These are phyloP conservation scores for Sebastiscus tertius DNA, from an alignment of 2,797 vertebrate genomes.

Conservation along the genomic window DNA sequence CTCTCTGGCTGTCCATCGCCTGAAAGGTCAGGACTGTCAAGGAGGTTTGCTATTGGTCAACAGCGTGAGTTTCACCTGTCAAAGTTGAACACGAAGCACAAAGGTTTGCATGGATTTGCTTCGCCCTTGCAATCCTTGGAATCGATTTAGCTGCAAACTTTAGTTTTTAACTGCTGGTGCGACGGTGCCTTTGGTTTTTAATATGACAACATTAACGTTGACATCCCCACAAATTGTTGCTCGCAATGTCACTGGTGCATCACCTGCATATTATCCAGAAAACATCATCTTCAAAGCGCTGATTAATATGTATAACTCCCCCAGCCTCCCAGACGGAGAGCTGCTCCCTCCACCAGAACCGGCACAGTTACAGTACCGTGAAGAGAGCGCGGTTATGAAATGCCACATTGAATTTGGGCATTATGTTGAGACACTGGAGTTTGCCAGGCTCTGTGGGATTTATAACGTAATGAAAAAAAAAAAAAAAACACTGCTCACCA, in stretches of 20 bases:
- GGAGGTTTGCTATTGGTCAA: neutral
- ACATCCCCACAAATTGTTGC: slow-evolving; percentile 27
- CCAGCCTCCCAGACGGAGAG: slow-evolving; percentile 12
- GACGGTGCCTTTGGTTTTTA: slow-evolving; percentile 3
- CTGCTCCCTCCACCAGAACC: slow-evolving; percentile 18
- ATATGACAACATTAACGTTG: slow-evolving; percentile 37
- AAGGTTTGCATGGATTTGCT: neutral
- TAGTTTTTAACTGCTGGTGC: neutral
- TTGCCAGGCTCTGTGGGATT: slow-evolving; percentile 60
- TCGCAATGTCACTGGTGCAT: slow-evolving; percentile 10
- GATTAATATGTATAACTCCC: slow-evolving; percentile 61
- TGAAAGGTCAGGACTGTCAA: neutral
- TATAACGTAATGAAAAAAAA: slow-evolving; percentile 58
- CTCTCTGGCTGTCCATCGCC: neutral
- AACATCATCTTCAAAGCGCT: slow-evolving; percentile 48
- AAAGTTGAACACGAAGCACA: neutral
- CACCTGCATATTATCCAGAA: slow-evolving; percentile 36
- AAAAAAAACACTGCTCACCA: slow-evolving; percentile 24
- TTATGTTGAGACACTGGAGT: slow-evolving; percentile 58
- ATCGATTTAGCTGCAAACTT: neutral
- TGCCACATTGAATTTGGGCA: slow-evolving; percentile 67
- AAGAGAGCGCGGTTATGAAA: slow-evolving; percentile 62
- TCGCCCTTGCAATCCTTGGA: neutral
- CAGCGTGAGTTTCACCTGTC: neutral
- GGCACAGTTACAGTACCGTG: slow-evolving; percentile 36